Evolutionary conservation across 2,888 invertebrate genomes (phyloP).

Genomic region (Ophioninae sp.): DNA sequence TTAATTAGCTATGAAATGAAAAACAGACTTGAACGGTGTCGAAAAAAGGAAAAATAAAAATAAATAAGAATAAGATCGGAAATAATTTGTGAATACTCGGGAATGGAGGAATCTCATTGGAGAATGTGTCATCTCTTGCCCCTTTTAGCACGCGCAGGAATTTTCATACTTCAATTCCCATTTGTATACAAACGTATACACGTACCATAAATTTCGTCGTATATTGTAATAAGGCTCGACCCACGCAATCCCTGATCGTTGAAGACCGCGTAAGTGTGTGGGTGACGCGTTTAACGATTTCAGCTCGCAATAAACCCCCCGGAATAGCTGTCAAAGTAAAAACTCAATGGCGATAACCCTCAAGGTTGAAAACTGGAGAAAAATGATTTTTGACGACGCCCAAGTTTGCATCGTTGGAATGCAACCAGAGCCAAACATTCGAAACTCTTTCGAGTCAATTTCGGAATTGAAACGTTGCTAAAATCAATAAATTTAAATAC

Average conservation of each 20-base stretch:
- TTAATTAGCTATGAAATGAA: not conserved
- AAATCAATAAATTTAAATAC: too few relatives aligned
- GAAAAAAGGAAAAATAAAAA: too few relatives aligned
- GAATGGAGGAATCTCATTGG: slow-evolving; percentile 13
- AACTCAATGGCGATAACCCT: not conserved
- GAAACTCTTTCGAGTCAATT: too few relatives aligned
- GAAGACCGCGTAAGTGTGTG: slow-evolving; percentile 38
- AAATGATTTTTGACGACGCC: too few relatives aligned
- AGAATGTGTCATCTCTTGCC: slow-evolving; percentile 39
- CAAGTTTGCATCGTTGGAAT: too few relatives aligned
- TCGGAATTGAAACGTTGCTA: too few relatives aligned
- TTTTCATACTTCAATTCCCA: slow-evolving; percentile 36
- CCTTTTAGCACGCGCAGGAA: slow-evolving; percentile 47
- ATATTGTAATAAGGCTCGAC: slow-evolving; percentile 56
- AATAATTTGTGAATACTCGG: slow-evolving; percentile 34
- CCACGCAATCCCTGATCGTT: slow-evolving; percentile 61
- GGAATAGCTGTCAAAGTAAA: slow-evolving; percentile 11
- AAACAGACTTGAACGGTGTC: not conserved
- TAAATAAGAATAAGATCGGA: slow-evolving; percentile 29
- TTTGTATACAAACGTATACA: slow-evolving; percentile 24
- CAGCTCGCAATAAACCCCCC: slow-evolving; percentile 46
- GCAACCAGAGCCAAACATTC: too few relatives aligned
- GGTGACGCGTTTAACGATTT: slow-evolving; percentile 53
- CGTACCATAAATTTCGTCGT: slow-evolving; percentile 30
- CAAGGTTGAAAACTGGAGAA: not conserved